Percentiles rank a stretch among this genome's conserved stretches.
These are phyloP conservation scores for Meriones psammophilus DNA, from an alignment of 2,797 vertebrate species.

Conservation along the genomic window DNA sequence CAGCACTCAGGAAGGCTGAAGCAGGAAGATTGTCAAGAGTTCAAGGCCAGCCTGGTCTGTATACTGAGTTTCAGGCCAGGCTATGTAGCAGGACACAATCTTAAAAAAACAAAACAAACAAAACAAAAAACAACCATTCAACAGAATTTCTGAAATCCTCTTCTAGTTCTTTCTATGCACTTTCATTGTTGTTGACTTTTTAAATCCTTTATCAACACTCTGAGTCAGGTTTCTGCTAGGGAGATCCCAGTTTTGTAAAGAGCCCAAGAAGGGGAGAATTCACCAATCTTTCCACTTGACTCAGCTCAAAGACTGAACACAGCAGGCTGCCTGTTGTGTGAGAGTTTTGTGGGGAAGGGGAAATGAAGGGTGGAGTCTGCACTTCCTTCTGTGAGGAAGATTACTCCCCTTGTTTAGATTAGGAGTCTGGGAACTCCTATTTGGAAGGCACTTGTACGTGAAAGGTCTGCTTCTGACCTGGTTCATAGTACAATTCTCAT, in stretches of 20 bases:
- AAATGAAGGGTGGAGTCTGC: not conserved
- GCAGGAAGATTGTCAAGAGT: not conserved
- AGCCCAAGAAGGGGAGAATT: not conserved
- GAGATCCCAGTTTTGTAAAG: slow-evolving; percentile 2
- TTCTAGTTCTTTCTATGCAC: not conserved
- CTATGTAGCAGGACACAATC: not conserved
- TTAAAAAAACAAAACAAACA: too few relatives aligned
- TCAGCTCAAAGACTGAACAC: slow-evolving; percentile 44
- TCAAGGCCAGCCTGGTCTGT: not conserved
- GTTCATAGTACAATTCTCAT: not conserved
- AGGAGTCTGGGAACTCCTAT: not conserved
- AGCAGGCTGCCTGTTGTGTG: slow-evolving; percentile 12
- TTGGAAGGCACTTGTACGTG: not conserved
- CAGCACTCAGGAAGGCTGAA: not conserved
- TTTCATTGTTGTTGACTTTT: not conserved
- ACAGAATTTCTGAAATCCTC: slow-evolving; percentile 18
- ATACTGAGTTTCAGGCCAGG: not conserved
- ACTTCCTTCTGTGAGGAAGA: slow-evolving; percentile 22
- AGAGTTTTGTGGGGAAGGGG: not conserved
- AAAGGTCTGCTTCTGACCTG: slow-evolving; percentile 11
- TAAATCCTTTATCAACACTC: slow-evolving; percentile 28
- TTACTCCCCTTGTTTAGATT: slow-evolving; percentile 45
- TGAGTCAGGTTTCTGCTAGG: not conserved
- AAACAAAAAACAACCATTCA: not conserved
- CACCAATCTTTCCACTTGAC: not conserved